phyloP scores from a whole-genome alignment of 2,113 vertebrate species.

The Lycaon pictus region DNA sequence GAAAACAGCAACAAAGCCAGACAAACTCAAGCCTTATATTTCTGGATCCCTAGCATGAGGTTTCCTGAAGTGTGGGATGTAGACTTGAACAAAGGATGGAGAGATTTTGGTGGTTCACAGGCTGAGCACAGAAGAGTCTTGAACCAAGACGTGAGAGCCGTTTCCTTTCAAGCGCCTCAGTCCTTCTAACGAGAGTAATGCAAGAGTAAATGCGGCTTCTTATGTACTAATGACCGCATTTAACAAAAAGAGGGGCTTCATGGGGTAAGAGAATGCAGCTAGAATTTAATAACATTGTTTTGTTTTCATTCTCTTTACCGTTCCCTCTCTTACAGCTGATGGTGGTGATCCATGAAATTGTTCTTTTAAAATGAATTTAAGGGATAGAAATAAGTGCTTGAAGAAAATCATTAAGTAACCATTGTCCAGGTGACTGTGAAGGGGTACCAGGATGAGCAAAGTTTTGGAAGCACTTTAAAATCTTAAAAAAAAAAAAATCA shows the following conservation, averaged over 20 bases:
- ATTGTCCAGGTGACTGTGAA: neutral
- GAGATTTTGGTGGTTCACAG: neutral
- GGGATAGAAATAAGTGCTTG: neutral
- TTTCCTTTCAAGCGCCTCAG: neutral
- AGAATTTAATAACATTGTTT: constrained; percentile 41
- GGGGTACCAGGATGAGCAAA: neutral
- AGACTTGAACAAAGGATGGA: neutral
- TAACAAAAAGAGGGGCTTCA: neutral
- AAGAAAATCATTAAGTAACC: neutral
- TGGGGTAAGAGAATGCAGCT: neutral
- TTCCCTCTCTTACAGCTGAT: neutral
- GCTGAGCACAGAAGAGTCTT: neutral
- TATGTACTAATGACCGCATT: neutral
- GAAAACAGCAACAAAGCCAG: neutral
- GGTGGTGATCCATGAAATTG: constrained; percentile 29
- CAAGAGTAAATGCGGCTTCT: neutral
- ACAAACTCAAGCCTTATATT: neutral
- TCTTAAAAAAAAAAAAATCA: neutral
- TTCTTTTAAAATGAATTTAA: constrained; percentile 18
- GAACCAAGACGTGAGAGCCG: constrained; percentile 34
- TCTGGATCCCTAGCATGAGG: neutral
- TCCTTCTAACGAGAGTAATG: constrained; percentile 18
- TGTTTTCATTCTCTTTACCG: neutral
- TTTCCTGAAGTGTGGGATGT: neutral
- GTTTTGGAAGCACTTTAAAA: neutral